Conservation (phyloP, 1,140 invertebrate genomes). For the Drosophila ercepeae region DNA sequence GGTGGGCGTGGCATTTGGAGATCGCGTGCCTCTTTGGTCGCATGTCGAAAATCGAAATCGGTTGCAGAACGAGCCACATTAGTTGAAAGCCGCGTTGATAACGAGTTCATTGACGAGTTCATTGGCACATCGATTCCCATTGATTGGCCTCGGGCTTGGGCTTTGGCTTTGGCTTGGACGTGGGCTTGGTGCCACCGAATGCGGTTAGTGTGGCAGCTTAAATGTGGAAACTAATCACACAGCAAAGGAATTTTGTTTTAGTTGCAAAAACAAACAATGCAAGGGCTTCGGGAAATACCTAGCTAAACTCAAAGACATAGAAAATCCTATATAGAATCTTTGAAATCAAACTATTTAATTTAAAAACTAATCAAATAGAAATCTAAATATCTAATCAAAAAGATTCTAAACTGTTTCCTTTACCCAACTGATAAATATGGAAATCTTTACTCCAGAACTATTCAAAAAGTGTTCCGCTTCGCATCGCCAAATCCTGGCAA, state of each 20-base stretch:
- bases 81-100: slow-evolving; percentile 46
- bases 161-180: too few relatives aligned
- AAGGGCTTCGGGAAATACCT: not conserved
- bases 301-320: too few relatives aligned
- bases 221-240: slow-evolving; percentile 16
- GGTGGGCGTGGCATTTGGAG: slow-evolving; percentile 18
- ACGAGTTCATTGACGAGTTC: slow-evolving; percentile 76
- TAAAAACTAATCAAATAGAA: not conserved
- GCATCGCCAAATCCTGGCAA: not conserved
- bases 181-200: slow-evolving; percentile 5
- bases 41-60: slow-evolving; percentile 33
- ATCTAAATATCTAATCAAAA: not conserved
- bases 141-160: slow-evolving; percentile 12
- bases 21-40: slow-evolving; percentile 51
- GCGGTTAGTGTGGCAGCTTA: slow-evolving; percentile 40
- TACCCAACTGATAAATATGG: not conserved
- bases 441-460: not conserved
- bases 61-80: slow-evolving; percentile 40
- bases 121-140: slow-evolving; percentile 72
- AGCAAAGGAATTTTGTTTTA: not conserved
- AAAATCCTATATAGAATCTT: too few relatives aligned
- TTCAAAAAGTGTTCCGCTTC: not conserved
- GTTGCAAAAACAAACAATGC: not conserved
- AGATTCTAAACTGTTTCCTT: not conserved
- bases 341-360: not conserved